Percentiles rank a stretch among this genome's conserved stretches.
Evolutionary conservation across 2,797 vertebrate genomes (phyloP).

Genomic region (Eurystomus glaucurus): DNA sequence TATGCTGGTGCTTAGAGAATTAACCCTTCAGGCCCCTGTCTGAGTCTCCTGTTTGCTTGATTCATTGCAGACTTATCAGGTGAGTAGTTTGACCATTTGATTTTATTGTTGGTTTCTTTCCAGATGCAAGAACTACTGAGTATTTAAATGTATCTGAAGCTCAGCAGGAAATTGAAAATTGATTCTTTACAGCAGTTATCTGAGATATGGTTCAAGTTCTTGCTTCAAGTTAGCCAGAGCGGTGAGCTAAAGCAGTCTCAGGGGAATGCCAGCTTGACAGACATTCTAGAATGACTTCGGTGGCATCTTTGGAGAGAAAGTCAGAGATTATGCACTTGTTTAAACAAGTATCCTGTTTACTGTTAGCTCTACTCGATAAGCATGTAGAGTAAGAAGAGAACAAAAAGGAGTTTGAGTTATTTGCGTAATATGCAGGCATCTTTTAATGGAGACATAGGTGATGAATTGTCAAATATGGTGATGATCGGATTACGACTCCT

Average conservation of each 20-base stretch:
- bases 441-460: neutral
- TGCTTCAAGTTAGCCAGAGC: slow-evolving; percentile 38
- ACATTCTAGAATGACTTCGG: neutral
- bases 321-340: slow-evolving; percentile 1
- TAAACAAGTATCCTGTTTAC: neutral
- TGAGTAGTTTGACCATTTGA: slow-evolving; percentile 52
- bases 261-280: slow-evolving; percentile 7
- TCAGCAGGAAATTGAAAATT: slow-evolving; percentile 73
- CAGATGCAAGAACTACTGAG: slow-evolving; percentile 49
- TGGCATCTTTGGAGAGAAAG: slow-evolving; percentile 2
- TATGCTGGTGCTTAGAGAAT: neutral
- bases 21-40: neutral
- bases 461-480: neutral
- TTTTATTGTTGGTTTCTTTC: slow-evolving; percentile 65
- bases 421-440: accelerated
- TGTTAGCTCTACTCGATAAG: neutral
- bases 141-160: slow-evolving; percentile 69
- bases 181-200: slow-evolving; percentile 69
- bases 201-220: slow-evolving; percentile 55
- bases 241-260: slow-evolving; percentile 8
- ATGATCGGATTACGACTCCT: neutral
- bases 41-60: neutral
- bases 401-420: neutral
- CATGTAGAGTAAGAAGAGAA: neutral
- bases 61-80: slow-evolving; percentile 27